These are phyloP conservation scores for Cynaeus angustus DNA, from an alignment of 2,888 invertebrate genomes.

Conservation along the genomic window DNA sequence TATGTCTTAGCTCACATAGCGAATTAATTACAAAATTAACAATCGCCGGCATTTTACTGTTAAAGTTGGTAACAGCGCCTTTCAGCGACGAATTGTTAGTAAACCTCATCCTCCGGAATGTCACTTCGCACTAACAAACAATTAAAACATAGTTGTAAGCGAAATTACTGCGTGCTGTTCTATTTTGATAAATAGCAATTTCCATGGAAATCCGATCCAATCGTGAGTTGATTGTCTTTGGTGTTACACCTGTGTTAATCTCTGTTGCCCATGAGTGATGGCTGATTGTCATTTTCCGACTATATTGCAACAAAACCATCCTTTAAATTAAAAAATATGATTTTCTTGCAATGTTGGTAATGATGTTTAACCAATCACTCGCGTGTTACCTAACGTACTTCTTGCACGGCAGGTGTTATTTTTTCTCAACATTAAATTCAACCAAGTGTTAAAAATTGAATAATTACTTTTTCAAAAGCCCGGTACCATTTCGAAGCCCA, in stretches of 20 bases:
- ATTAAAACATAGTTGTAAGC: conserved; percentile 28
- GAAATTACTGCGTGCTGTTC: conserved; percentile 64
- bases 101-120: conserved; percentile 26
- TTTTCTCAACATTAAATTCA: neutral
- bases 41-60: conserved; percentile 15
- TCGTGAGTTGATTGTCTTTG: conserved; percentile 70
- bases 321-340: too few relatives aligned
- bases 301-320: too few relatives aligned
- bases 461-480: too few relatives aligned
- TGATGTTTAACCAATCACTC: neutral
- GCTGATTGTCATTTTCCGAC: neutral
- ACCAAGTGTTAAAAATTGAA: conserved; percentile 2
- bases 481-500: neutral
- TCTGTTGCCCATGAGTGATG: conserved; percentile 31
- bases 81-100: conserved; percentile 9
- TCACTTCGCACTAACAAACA: neutral
- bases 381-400: conserved; percentile 10
- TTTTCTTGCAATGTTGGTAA: too few relatives aligned
- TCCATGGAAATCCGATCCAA: conserved; percentile 68
- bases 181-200: conserved; percentile 68
- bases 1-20: conserved; percentile 7
- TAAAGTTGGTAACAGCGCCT: conserved; percentile 4
- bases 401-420: conserved; percentile 27
- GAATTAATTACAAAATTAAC: conserved; percentile 29
- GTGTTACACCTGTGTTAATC: conserved; percentile 59